Conservation (phyloP, 2,113 vertebrate genomes). For the Meles meles region DNA sequence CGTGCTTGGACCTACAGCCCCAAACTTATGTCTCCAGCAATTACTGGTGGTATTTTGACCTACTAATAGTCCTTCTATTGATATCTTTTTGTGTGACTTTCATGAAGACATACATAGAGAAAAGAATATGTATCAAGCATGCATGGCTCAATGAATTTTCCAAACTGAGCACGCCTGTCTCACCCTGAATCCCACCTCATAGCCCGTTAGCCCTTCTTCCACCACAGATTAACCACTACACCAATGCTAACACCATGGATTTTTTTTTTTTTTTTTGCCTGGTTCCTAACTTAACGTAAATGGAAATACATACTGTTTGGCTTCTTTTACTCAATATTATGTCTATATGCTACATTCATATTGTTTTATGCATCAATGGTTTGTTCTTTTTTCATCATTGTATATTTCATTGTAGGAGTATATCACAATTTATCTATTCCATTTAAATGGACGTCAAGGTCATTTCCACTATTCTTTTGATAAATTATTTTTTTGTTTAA, state of each 20-base stretch:
- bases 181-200: rapidly evolving
- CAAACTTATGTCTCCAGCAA: neutral
- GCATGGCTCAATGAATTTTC: neutral
- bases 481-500: constrained; percentile 2
- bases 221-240: neutral
- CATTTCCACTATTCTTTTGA: neutral
- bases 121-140: neutral
- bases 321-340: neutral
- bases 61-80: neutral
- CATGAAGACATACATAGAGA: neutral
- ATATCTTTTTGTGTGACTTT: neutral
- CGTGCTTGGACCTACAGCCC: neutral
- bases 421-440: neutral
- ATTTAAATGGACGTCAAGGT: neutral
- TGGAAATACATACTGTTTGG: neutral
- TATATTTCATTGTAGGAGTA: neutral
- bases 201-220: neutral
- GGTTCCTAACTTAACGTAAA: neutral
- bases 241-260: neutral
- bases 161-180: neutral
- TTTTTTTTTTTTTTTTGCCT: neutral
- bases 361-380: neutral
- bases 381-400: neutral
- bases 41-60: neutral
- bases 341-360: neutral